Evolutionary conservation across 2,113 vertebrate genomes (phyloP).

Genomic region (Scatophagus argus): DNA sequence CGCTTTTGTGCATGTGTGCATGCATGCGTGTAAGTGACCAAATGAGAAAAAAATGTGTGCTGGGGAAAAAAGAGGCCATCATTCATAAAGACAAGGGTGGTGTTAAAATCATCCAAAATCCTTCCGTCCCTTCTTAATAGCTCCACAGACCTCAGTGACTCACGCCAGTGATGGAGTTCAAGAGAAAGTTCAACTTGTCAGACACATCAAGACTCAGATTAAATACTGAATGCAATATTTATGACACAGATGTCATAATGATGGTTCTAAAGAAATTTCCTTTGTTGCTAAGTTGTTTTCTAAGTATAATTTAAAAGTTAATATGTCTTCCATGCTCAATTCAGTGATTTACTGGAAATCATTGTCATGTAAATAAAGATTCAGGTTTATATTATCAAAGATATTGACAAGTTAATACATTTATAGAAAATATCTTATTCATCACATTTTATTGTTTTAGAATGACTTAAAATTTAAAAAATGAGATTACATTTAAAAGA

Average conservation of each 20-base stretch:
- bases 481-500: not conserved
- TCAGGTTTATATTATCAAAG: not conserved
- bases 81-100: slow-evolving; percentile 20
- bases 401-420: not conserved
- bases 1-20: slow-evolving; percentile 3
- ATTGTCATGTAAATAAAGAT: not conserved
- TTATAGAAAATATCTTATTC: not conserved
- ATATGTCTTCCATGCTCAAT: not conserved
- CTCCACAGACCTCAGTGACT: slow-evolving; percentile 34
- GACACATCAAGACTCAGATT: slow-evolving; percentile 2
- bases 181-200: slow-evolving; percentile 39
- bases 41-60: slow-evolving; percentile 6
- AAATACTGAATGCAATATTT: slow-evolving; percentile 15
- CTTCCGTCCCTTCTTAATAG: slow-evolving; percentile 20
- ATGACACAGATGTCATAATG: slow-evolving; percentile 11
- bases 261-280: not conserved
- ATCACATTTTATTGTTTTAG: too few relatives aligned
- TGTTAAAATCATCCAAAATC: slow-evolving; percentile 36
- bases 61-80: slow-evolving; percentile 5
- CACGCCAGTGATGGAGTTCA: slow-evolving; percentile 23
- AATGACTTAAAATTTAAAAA: too few relatives aligned
- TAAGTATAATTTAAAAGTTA: slow-evolving; percentile 17
- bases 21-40: not conserved
- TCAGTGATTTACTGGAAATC: not conserved
- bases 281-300: not conserved